Conservation (phyloP, 2,113 vertebrate species). For the Mustela nigripes region DNA sequence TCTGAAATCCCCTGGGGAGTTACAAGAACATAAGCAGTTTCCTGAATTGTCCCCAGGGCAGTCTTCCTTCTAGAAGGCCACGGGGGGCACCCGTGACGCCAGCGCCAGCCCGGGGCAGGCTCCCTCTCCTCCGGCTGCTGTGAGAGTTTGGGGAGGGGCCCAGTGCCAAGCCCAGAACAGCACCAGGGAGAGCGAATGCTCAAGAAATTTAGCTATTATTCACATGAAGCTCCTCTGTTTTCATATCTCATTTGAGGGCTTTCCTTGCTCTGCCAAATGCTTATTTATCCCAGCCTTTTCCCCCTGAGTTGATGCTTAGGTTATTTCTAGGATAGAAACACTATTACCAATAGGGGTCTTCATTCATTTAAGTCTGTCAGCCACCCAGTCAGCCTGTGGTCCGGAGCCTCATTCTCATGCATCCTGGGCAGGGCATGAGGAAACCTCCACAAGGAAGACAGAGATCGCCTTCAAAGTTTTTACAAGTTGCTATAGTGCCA, state of each 20-base stretch:
- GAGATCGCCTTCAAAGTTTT: not conserved
- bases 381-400: accelerated
- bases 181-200: accelerated
- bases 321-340: not conserved
- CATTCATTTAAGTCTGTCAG: not conserved
- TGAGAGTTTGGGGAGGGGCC: not conserved
- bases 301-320: not conserved
- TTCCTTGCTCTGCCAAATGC: not conserved
- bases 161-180: accelerated
- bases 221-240: not conserved
- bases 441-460: not conserved
- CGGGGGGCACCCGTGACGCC: not conserved
- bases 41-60: not conserved
- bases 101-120: not conserved
- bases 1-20: not conserved
- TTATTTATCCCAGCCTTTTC: not conserved
- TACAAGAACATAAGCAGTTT: not conserved
- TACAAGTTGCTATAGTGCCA: not conserved
- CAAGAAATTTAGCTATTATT: not conserved
- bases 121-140: not conserved
- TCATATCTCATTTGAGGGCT: not conserved
- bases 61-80: not conserved
- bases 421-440: not conserved
- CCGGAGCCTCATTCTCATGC: not conserved
- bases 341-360: not conserved